Base-by-base conservation (phyloP, 2,888 invertebrate genomes). In the Drosophila demipolita region DNA sequence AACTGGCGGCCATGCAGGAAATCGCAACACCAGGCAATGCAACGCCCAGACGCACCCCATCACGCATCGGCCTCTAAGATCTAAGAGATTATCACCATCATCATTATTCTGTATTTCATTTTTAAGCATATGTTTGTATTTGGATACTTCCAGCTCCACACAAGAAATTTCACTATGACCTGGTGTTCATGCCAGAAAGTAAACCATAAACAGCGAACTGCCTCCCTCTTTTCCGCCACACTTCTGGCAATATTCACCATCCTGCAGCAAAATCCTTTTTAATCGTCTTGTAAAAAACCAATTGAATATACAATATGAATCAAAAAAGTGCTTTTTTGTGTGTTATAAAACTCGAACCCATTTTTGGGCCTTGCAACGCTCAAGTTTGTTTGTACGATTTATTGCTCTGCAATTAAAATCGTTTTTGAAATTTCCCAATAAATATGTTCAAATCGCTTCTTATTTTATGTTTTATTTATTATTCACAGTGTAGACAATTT, bases 21-120 rank as follows among this genome's bases (percentile, higher is more conserved):
- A 96, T 98, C 75, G 95, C 97, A 15, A 96, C 96, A 3, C 97
- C 98, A 0, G 97, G 97, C 0, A 97, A 97, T 0, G 94, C 94
- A 59, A 96, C 96, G 50, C 96, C 96, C 0, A 94, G 96, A 11
- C 95, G 96, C 72, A 97, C 97, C 11, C 97, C 97, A 0, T 94
- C 95, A 0, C 93, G 97, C 76, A 95, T 98, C 68, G 98, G 98
- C 1, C 93, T 98, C 59, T 98, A 95, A 49, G 11, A 32, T 98
- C 60, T 97, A 95, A 52, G 15, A 33, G 26, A 7, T 38, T 36
- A 7, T 20, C 42, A 3, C 2, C 2, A 12, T 35, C 29, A 15
- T 23, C 20, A 33, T 35, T 49, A 33, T 15, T 45, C 12, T 55
- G 23, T 50, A 36, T 23, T 64, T 26, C 15, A 42, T 12, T 32